Evolutionary conservation across 2,888 invertebrate genomes (phyloP), one percentile per base, ranked within the genome.

Genomic region (Drosophila rellima): DNA sequence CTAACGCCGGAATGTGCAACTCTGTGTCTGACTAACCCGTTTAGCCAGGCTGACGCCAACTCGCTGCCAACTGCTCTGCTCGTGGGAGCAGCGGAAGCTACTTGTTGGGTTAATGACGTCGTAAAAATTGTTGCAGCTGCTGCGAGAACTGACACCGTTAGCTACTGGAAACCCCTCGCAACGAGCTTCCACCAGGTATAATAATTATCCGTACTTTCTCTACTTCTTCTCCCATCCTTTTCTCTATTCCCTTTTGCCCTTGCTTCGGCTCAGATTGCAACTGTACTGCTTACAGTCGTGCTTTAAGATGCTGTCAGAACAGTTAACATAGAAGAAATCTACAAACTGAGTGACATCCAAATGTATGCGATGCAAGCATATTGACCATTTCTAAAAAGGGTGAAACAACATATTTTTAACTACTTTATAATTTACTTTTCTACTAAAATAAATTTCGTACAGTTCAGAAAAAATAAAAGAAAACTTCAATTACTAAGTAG

Each of bases 91-190:
- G 48, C 78, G 81, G 74, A 71, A 74, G 80, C 78, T 83, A 75
- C 83, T 80, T 78, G 81, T 83, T 83, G 81, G 81, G 72, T 81
- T 81, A 81, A 81, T 81, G 83, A 81, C 78, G 83, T 81, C 83
- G 81, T 81, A 74, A 82, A 81, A 81, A 74, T 63, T 68, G 78
- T 55, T 71, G 73, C 77, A 66, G 63, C 72, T 69, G 69, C 68
- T 60, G 64, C 68, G 50, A 51, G 47, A 67, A 61, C 68, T 69
- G 82, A 67, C 76, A 74, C 74, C 57, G 68, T 69, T 67, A 59
- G 69, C 65, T 57, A 33, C 45, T 63, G 42, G 40, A 33, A 42
- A n/a, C 37, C 56, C 56, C 33, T 35, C 26, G 33, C 56, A 57
- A 61, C 42, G 39, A 57, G 42, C 20, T 56, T 33, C 48, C 33